A percentile compares a stretch with the other conserved stretches of the same genome.
These are phyloP conservation scores for Bos indicus DNA, from an alignment of 2,113 vertebrate species.

Conservation along the genomic window DNA sequence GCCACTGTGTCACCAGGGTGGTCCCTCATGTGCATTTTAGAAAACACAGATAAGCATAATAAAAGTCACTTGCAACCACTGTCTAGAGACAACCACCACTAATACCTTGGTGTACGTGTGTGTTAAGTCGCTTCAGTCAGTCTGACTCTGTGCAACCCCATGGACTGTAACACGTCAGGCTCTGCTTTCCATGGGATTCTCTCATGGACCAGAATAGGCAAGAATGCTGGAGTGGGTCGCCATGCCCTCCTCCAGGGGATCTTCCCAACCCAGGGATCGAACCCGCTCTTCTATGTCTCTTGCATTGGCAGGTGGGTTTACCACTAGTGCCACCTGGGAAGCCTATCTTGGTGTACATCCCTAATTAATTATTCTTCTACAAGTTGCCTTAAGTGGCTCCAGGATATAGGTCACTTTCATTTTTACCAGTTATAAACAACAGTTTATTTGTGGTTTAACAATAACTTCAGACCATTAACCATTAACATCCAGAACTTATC, in stretches of 20 bases:
- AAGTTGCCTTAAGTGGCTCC: neutral
- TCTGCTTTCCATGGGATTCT: neutral
- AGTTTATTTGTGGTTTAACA: neutral
- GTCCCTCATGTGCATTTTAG: neutral
- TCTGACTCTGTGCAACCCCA: neutral
- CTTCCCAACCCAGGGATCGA: neutral
- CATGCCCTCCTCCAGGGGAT: neutral
- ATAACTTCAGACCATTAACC: neutral
- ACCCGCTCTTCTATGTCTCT: neutral
- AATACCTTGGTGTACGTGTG: neutral
- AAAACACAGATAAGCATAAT: neutral
- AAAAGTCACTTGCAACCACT: neutral
- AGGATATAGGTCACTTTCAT: neutral
- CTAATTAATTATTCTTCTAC: neutral
- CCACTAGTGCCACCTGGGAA: neutral
- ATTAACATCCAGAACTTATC: neutral
- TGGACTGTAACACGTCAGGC: neutral
- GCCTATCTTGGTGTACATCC: neutral
- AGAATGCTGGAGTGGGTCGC: neutral
- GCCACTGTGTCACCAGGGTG: too few relatives aligned
- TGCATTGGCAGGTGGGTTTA: neutral
- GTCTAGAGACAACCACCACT: neutral
- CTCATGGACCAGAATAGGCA: neutral
- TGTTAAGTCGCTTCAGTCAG: neutral
- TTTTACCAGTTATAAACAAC: neutral